A percentile compares a stretch with the other conserved stretches of the same genome.
Conservation (phyloP, 92 coral and sea anemone genomes). For the Hydrozoanthus gracilis region DNA sequence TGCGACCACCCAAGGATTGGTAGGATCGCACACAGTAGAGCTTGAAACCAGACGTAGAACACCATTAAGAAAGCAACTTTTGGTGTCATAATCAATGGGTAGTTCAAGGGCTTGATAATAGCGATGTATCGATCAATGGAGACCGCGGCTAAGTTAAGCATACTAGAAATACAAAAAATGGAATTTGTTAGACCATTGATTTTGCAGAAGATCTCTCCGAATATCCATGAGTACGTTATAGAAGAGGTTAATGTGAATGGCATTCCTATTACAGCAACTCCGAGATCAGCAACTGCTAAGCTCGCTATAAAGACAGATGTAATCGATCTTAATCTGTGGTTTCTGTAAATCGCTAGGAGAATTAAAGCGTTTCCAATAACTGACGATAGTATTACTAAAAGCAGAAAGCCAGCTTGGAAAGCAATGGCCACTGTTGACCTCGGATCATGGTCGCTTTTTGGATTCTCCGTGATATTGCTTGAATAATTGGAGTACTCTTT, state of each 20-base stretch:
- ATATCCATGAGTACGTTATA: conserved; percentile 81
- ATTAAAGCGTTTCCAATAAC: conserved; percentile 80
- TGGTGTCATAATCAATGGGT: conserved; percentile 75
- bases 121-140: conserved; percentile 86
- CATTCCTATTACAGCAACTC: conserved; percentile 82
- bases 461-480: neutral
- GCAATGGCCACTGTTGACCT: conserved; percentile 67
- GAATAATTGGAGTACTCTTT: neutral
- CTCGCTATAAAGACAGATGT: conserved; percentile 85
- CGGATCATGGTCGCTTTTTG: conserved; percentile 43
- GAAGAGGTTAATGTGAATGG: conserved; percentile 85
- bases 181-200: conserved; percentile 87
- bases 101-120: conserved; percentile 79
- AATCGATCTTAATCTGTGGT: conserved; percentile 68
- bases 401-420: conserved; percentile 75
- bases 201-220: conserved; percentile 74
- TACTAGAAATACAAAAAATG: conserved; percentile 81
- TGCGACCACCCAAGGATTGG: conserved; percentile 86
- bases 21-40: conserved; percentile 67
- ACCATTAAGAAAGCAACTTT: conserved; percentile 66
- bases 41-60: conserved; percentile 75
- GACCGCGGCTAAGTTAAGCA: conserved; percentile 88
- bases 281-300: conserved; percentile 85
- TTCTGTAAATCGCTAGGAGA: conserved; percentile 77
- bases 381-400: conserved; percentile 74